A percentile compares a stretch with the other conserved stretches of the same genome.
phyloP scores from a whole-genome alignment of 2,113 vertebrate genomes.

The Rhabdornis inornatus region DNA sequence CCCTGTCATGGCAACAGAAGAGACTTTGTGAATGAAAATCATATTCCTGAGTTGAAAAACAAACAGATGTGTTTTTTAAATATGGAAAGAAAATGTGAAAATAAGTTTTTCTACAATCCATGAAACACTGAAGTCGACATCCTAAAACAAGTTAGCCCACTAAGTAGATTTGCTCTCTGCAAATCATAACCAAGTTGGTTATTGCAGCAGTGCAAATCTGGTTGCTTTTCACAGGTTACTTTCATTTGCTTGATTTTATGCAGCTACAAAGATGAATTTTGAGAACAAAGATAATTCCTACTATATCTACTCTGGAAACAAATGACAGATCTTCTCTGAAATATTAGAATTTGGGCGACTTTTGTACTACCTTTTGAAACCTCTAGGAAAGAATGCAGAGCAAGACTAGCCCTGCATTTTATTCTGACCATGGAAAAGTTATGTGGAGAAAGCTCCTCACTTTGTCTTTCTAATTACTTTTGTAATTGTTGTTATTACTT shows the following conservation, averaged over 20 bases:
- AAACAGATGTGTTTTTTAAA: neutral
- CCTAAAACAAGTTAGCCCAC: neutral
- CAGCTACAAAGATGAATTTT: neutral
- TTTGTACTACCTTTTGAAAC: neutral
- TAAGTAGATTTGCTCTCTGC: neutral
- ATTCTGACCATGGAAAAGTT: neutral
- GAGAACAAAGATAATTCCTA: neutral
- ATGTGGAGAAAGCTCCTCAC: neutral
- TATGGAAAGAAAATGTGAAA: neutral
- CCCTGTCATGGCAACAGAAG: neutral
- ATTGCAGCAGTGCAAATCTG: neutral
- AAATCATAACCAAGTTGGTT: neutral
- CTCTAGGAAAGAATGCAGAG: neutral
- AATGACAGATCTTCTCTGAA: neutral
- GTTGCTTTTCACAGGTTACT: neutral
- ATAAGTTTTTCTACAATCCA: neutral
- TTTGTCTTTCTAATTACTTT: neutral
- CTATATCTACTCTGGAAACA: neutral
- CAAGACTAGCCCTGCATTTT: neutral
- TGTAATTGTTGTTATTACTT: neutral
- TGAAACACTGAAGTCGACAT: neutral
- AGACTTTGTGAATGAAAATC: neutral
- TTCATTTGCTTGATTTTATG: neutral
- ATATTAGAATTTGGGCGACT: neutral
- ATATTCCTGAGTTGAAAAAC: neutral